phyloP scores from a whole-genome alignment of 1,140 invertebrate genomes.

The Diachasmimorpha longicaudata region DNA sequence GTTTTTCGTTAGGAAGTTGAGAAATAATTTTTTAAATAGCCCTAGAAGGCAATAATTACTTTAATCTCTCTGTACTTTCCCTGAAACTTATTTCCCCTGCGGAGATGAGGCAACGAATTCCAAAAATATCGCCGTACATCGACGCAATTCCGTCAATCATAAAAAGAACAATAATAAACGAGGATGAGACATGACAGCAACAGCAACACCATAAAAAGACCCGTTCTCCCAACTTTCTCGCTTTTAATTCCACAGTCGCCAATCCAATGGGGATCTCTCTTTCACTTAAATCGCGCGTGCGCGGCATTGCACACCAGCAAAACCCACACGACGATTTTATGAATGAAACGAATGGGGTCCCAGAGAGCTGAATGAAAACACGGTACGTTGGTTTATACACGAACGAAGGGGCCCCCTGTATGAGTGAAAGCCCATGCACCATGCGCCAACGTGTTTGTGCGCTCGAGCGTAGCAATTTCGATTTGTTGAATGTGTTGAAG shows the following conservation, averaged over 20 bases:
- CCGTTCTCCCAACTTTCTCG: conserved; percentile 1
- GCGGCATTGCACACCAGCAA: conserved; percentile 25
- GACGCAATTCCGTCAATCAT: background rate
- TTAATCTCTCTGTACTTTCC: background rate
- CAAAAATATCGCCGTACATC: background rate
- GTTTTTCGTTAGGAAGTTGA: no score
- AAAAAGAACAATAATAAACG: background rate
- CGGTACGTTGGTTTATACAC: background rate
- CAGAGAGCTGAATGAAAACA: conserved; percentile 20
- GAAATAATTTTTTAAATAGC: no score
- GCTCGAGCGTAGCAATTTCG: conserved; percentile 5
- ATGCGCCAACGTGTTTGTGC: background rate
- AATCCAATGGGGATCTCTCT: conserved; percentile 1
- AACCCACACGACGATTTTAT: conserved; percentile 25
- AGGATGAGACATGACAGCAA: background rate
- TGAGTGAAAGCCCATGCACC: conserved; percentile 2
- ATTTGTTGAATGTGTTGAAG: background rate
- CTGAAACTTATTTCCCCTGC: background rate
- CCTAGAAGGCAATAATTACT: no score
- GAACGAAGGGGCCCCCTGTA: background rate
- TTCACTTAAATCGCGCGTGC: conserved; percentile 24
- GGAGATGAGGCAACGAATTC: background rate
- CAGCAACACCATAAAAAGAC: conserved; percentile 1
- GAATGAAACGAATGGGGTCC: conserved; percentile 30
- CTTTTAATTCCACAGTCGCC: background rate